These are phyloP conservation scores for Troilus luridus DNA, from an alignment of 2,888 invertebrate genomes.

Conservation along the genomic window DNA sequence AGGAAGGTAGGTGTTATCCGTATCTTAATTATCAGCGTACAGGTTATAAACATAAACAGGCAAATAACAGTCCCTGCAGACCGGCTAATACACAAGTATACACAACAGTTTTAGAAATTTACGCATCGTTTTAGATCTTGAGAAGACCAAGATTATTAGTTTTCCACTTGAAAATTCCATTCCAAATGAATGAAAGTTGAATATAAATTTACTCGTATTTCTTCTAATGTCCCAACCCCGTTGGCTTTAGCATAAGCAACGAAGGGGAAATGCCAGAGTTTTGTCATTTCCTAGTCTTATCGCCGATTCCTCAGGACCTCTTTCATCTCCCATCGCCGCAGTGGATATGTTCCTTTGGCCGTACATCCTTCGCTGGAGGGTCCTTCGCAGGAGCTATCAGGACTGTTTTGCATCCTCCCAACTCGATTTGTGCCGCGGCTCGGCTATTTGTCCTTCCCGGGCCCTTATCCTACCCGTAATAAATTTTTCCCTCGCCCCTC, in stretches of 20 bases:
- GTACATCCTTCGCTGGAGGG: neutral
- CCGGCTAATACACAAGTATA: no score
- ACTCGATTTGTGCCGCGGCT: conserved; percentile 23
- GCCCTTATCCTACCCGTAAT: conserved; percentile 31
- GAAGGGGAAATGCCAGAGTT: neutral
- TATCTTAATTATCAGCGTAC: no score
- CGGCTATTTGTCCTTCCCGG: conserved; percentile 8
- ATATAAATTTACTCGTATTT: neutral
- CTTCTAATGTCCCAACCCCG: neutral
- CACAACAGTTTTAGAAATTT: no score
- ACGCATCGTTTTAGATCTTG: no score
- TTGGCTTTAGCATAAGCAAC: neutral
- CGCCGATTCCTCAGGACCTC: neutral
- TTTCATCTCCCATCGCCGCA: neutral
- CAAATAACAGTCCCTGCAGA: no score
- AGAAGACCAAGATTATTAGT: no score
- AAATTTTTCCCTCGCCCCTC: neutral
- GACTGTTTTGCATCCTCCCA: conserved; percentile 28
- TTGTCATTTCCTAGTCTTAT: neutral
- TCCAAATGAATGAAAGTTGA: no score
- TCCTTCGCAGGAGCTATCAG: conserved; percentile 27
- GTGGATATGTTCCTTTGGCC: conserved; percentile 34
- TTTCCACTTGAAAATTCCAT: no score
- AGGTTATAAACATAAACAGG: no score
- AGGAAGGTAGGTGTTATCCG: no score